phyloP scores from a whole-genome alignment of 1,140 invertebrate genomes.

The Pseudomyrmex gracilis region DNA sequence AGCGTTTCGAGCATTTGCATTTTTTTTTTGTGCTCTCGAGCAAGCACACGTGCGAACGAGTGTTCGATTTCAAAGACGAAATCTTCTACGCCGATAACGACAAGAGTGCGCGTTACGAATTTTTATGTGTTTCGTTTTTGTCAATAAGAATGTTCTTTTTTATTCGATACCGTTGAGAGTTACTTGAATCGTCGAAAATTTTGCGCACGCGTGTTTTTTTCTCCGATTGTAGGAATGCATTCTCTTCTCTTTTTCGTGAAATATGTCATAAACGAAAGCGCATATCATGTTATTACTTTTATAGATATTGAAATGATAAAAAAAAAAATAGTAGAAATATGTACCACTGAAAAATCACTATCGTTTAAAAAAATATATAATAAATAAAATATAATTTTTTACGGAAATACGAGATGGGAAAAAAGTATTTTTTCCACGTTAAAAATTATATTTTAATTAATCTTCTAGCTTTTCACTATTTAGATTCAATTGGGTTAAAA shows the following conservation, averaged over 20 bases:
- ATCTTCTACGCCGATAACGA: slow-evolving; percentile 14
- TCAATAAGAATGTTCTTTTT: background rate
- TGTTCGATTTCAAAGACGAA: slow-evolving; percentile 3
- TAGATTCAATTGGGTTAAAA: background rate
- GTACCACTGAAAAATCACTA: background rate
- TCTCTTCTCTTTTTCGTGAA: slow-evolving; percentile 16
- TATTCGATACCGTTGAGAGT: slow-evolving; percentile 37
- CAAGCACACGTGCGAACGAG: background rate
- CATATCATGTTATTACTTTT: slow-evolving; percentile 4
- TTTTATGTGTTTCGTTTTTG: slow-evolving; percentile 16
- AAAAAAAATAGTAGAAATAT: slow-evolving; percentile 34
- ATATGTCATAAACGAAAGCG: background rate
- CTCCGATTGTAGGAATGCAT: slow-evolving; percentile 27
- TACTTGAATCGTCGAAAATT: slow-evolving; percentile 20
- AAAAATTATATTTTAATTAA: slow-evolving; percentile 32
- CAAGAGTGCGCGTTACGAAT: slow-evolving; percentile 10
- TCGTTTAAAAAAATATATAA: slow-evolving; percentile 17
- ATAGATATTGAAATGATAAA: background rate
- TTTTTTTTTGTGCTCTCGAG: slow-evolving; percentile 10
- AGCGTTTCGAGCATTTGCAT: slow-evolving; percentile 32
- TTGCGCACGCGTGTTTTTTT: slow-evolving; percentile 26
- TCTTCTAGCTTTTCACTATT: background rate
- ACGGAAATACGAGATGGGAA: background rate
- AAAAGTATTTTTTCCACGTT: background rate
- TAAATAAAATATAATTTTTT: slow-evolving; percentile 30